These are phyloP conservation scores for Mimumesa dahlbomi DNA, from an alignment of 2,888 invertebrate genomes.

Conservation along the genomic window DNA sequence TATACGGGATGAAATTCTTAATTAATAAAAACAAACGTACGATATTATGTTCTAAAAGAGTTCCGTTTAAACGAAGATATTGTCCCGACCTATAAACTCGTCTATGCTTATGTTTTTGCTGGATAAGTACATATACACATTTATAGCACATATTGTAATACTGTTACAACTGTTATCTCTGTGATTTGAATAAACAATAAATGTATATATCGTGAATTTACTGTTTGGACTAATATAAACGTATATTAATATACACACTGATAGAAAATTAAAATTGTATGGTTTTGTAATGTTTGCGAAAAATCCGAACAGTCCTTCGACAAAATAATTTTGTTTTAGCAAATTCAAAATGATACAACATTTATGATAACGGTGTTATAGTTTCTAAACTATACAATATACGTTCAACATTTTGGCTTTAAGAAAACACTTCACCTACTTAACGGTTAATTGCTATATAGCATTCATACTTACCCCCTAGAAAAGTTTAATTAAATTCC, in stretches of 20 bases:
- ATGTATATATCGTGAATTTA: slow-evolving; percentile 23
- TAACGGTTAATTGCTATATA: slow-evolving; percentile 35
- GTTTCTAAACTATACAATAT: slow-evolving; percentile 32
- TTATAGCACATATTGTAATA: slow-evolving; percentile 51
- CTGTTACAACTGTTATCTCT: slow-evolving; percentile 60
- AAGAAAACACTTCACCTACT: slow-evolving; percentile 27
- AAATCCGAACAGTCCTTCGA: slow-evolving; percentile 7
- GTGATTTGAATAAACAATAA: slow-evolving; percentile 63
- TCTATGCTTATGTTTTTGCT: slow-evolving; percentile 6
- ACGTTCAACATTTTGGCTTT: slow-evolving; percentile 23
- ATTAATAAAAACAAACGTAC: slow-evolving; percentile 3
- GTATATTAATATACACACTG: slow-evolving; percentile 10
- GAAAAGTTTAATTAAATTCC: slow-evolving; percentile 40
- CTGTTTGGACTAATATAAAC: slow-evolving; percentile 14
- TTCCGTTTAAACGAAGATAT: slow-evolving; percentile 2
- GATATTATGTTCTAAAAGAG: slow-evolving; percentile 1
- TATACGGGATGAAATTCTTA: slow-evolving; percentile 7
- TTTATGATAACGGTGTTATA: slow-evolving; percentile 44
- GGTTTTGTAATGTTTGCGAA: not conserved
- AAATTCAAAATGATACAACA: slow-evolving; percentile 28
- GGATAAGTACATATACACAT: slow-evolving; percentile 22
- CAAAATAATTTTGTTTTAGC: slow-evolving; percentile 12
- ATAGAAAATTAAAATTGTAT: slow-evolving; percentile 10
- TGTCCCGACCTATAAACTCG: slow-evolving; percentile 13
- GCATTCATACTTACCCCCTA: slow-evolving; percentile 32